Evolutionary conservation across 2,113 vertebrate genomes (phyloP), one percentile per base, ranked within the genome.

Genomic region (Vidua macroura): DNA sequence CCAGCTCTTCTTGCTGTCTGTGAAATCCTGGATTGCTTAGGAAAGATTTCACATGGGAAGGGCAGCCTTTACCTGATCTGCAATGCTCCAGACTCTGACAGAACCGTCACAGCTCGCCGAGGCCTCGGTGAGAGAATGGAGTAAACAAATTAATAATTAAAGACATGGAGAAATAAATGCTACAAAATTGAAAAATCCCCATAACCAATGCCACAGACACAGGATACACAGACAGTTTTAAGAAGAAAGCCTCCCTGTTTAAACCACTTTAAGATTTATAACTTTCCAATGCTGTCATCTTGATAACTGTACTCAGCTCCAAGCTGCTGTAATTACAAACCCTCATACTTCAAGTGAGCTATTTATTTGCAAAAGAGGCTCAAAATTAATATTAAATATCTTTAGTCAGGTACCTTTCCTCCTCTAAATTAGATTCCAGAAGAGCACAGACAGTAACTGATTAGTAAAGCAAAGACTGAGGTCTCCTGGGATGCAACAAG

Each of bases 101-200:
- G 98, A 98, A 41, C 99, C 99, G 30, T 99, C 99, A 88, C 99
- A 99, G 96, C 99, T 99, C 24, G 99, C 97, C 0, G 99, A 99
- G 24, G 99, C 99, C 99, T 99, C 79, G 0, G 46, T 2, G 64
- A 92, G 78, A 67, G 69, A 78, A 85, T 46, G 77, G 83, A 35
- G 83, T 48, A 49, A 90, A 92, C 52, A 83, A 80, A 90, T 28
- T 72, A 55, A 79, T 86, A 68, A 89, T 92, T 84, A 83, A 90
- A 69, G 43, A 81, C 83, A 80, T 0, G 18, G 9, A 27, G 35
- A 92, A 90, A 86, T 77, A 23, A 80, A 86, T 78, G 35, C 37
- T 37, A 56, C 31, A 87, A 43, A 74, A 79, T 6, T 14, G 11
- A 46, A 67, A 75, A 68, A 72, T 19, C 20, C 23, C 33, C 20